Evolutionary conservation across 1,140 invertebrate genomes (phyloP).

Genomic region (Microplitis demolitor): DNA sequence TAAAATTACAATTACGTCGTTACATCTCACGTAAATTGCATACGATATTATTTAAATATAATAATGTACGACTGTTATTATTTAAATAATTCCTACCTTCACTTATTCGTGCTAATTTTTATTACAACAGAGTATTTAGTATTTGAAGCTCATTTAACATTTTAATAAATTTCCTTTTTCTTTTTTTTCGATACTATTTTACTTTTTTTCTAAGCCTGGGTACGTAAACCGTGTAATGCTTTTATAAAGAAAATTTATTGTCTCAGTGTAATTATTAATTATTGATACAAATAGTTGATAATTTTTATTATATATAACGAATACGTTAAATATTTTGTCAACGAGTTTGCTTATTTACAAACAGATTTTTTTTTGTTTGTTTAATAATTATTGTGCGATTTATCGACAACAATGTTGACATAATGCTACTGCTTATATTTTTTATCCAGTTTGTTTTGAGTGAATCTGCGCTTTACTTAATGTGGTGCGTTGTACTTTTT

Average conservation of each 20-base stretch:
- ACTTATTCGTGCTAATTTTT: conserved; percentile 7
- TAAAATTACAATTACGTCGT: too few species aligned
- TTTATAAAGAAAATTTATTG: background rate
- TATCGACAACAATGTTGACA: too few species aligned
- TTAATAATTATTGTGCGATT: too few species aligned
- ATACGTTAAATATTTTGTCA: background rate
- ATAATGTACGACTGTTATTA: conserved; percentile 48
- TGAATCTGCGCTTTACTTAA: too few species aligned
- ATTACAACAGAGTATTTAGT: background rate
- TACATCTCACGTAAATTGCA: conserved; percentile 43
- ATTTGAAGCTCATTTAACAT: background rate
- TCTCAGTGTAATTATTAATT: background rate
- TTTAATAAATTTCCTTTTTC: background rate
- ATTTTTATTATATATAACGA: too few species aligned
- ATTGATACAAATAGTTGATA: background rate
- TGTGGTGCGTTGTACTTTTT: too few species aligned
- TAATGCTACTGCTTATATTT: too few species aligned
- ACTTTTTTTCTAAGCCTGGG: background rate
- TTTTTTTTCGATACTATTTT: background rate
- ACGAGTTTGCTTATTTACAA: too few species aligned
- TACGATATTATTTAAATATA: conserved; percentile 37
- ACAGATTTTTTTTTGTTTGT: too few species aligned
- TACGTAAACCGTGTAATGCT: background rate
- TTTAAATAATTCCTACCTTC: conserved; percentile 18
- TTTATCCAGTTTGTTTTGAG: too few species aligned